Evolutionary conservation across 2,888 invertebrate genomes (phyloP), one percentile per base, ranked within the genome.

Genomic region (Eustalomyia histrio): DNA sequence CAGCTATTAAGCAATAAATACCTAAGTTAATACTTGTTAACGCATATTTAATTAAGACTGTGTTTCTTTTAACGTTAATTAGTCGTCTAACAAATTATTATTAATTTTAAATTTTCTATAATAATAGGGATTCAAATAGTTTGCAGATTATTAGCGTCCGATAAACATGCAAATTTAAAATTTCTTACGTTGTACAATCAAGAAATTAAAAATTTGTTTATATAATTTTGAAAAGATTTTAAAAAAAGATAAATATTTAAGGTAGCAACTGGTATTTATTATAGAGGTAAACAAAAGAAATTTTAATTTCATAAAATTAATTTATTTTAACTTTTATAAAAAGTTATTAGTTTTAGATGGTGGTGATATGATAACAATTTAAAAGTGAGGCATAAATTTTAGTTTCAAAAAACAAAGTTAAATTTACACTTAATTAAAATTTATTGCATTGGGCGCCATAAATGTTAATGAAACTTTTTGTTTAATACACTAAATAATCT

Each of bases 11-110:
- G 43, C 43, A 47, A 47, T 47, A 47, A n/a, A n/a, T 47, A 47
- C 43, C 43, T 10, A 4, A 47, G 14, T n/a, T n/a, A 57, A 63
- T 50, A 69, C 76, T 76, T 71, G 60, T 76, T 76, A 65, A 53
- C 71, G 64, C 52, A 53, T 24, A 65, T 71, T 76, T 78, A 69
- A 64, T 71, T 76, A 60, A 71, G 29, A 52, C 55, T 14, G 43
- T 47, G 14, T 39, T 10, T 8, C 14, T 47, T 47, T 47, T 47
- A 9, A n/a, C 57, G 14, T 57, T 18, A 57, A 57, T 21, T 57
- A 57, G 29, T 29, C 29, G 12, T 33, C 8, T 18, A 57, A 21
- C 57, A 21, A 57, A 29, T 21, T 55, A 14, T 55, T 55, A 24
- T 55, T 24, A 2, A 1, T 6, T 10, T 55, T 21, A 9, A 6